phyloP scores from a whole-genome alignment of 2,797 vertebrate species.

The Todus mexicanus region DNA sequence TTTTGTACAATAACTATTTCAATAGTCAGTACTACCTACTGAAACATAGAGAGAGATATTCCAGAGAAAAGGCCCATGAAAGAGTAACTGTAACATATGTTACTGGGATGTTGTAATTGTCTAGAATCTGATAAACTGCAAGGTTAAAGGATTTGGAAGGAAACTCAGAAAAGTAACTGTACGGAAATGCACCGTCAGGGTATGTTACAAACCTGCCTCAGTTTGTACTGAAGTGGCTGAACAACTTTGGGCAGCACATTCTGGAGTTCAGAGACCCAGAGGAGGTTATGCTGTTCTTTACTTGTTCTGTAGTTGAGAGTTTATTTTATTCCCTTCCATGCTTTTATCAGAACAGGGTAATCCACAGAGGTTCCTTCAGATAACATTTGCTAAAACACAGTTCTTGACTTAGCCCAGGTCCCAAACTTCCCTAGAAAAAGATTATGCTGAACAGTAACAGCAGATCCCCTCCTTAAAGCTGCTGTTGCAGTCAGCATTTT shows the following conservation, averaged over 20 bases:
- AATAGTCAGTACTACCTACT: background rate
- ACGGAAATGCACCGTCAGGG: background rate
- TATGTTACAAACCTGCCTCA: background rate
- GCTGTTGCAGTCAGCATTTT: background rate
- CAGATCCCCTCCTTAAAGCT: background rate
- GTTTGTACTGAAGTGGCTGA: background rate
- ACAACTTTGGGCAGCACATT: background rate
- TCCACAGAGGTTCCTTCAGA: background rate
- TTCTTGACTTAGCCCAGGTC: background rate
- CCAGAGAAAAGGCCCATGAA: background rate
- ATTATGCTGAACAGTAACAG: background rate
- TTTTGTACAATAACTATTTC: background rate
- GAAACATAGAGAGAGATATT: background rate
- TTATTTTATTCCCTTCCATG: background rate
- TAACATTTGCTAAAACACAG: background rate
- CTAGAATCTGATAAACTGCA: background rate
- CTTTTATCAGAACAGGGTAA: background rate
- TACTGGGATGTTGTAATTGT: background rate
- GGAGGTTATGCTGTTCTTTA: background rate
- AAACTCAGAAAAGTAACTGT: background rate
- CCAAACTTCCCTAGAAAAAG: background rate
- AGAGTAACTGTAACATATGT: background rate
- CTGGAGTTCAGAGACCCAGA: background rate
- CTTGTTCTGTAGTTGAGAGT: background rate
- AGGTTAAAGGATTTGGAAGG: background rate